Evolutionary conservation across 2,113 vertebrate genomes (phyloP).

Genomic region (Erinaceus europaeus): DNA sequence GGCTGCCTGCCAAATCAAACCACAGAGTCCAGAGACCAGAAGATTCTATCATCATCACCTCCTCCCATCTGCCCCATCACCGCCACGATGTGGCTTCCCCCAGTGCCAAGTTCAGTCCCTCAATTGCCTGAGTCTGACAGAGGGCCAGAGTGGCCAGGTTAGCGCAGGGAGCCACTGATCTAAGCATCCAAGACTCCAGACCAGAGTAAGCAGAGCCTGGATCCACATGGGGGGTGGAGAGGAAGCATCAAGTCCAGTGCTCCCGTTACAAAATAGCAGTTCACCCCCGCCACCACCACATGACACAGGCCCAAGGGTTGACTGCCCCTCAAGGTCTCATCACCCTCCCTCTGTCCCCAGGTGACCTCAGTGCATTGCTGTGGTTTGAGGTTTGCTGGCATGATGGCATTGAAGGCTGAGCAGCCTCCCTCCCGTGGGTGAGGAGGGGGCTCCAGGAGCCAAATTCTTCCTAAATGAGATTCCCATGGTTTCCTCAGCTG

Average conservation of each 20-base stretch:
- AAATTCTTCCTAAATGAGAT: constrained; percentile 66
- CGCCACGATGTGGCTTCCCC: background rate
- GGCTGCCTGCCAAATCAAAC: background rate
- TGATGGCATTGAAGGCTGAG: constrained; percentile 26
- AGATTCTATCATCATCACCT: background rate
- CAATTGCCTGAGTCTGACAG: background rate
- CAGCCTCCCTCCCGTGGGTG: background rate
- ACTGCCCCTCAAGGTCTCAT: background rate
- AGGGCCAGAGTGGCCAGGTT: background rate
- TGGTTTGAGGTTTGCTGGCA: constrained; percentile 44
- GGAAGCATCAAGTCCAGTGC: background rate
- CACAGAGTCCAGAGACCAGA: background rate
- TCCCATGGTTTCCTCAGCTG: constrained; percentile 37
- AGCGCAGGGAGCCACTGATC: too few species aligned
- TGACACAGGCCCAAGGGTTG: background rate
- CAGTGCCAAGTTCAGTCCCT: background rate
- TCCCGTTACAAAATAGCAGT: background rate
- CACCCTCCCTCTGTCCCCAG: constrained; percentile 54
- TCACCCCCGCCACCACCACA: background rate
- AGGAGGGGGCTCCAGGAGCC: constrained; percentile 53
- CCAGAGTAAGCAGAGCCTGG: background rate
- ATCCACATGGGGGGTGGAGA: background rate
- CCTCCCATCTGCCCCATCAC: background rate
- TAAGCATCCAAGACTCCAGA: background rate
- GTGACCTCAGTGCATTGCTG: constrained; percentile 55